Evolutionary conservation across 2,888 invertebrate genomes (phyloP).

Genomic region (Cataglyphis livida): DNA sequence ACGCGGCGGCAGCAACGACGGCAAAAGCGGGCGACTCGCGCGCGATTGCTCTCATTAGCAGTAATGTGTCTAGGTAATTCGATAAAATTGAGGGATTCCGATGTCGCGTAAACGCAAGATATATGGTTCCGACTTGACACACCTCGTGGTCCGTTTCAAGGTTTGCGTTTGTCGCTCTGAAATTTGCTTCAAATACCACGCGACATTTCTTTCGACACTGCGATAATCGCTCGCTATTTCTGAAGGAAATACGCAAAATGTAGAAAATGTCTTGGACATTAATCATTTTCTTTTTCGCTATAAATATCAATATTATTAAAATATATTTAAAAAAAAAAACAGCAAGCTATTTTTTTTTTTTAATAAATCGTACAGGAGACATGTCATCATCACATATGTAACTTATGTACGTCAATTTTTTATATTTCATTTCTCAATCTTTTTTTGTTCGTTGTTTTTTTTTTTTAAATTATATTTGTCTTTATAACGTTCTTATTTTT

Average conservation of each 20-base stretch:
- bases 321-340: not conserved
- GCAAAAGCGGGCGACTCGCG: conserved; percentile 59
- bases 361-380: not conserved
- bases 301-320: not conserved
- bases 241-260: not conserved
- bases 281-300: not conserved
- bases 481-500: not conserved
- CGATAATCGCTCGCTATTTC: not conserved
- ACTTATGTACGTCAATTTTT: not conserved
- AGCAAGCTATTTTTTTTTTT: not conserved
- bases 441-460: not conserved
- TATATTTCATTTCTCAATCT: conserved; percentile 14
- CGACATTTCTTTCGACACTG: conserved; percentile 54
- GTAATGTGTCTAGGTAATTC: conserved; percentile 83
- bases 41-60: conserved; percentile 81
- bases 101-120: conserved; percentile 82
- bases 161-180: conserved; percentile 35
- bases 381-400: not conserved
- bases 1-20: conserved; percentile 61
- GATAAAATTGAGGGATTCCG: conserved; percentile 83
- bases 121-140: conserved; percentile 68
- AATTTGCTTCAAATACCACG: conserved; percentile 65
- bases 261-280: not conserved
- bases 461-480: conserved; percentile 4
- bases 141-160: conserved; percentile 64